Conservation (phyloP, 2,797 vertebrate genomes). For the Nannoperca obscura region DNA sequence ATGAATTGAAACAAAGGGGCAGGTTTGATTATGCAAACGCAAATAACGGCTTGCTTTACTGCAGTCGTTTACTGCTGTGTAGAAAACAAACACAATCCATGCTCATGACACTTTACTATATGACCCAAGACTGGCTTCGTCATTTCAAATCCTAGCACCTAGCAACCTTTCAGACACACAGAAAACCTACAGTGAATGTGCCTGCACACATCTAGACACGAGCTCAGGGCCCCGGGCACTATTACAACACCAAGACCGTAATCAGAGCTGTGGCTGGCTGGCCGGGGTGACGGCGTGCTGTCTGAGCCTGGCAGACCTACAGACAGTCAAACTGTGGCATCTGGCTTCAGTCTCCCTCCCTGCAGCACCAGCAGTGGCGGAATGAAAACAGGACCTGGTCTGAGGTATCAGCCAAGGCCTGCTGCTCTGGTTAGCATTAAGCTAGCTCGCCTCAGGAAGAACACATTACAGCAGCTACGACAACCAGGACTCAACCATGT, state of each 20-base stretch:
- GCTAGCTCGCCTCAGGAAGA: conserved; percentile 24
- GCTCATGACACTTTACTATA: too few species aligned
- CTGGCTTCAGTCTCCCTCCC: conserved; percentile 54
- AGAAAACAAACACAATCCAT: too few species aligned
- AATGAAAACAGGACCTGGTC: conserved; percentile 68
- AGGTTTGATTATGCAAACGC: too few species aligned
- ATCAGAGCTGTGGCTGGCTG: conserved; percentile 75
- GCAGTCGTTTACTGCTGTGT: too few species aligned
- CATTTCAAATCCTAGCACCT: neutral
- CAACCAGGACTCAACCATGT: conserved; percentile 5
- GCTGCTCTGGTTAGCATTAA: conserved; percentile 64
- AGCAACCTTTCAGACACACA: neutral
- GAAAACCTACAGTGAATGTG: neutral
- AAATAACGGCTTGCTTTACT: too few species aligned
- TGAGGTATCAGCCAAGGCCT: conserved; percentile 60
- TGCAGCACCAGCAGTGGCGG: conserved; percentile 42
- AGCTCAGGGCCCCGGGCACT: conserved; percentile 12
- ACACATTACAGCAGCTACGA: conserved; percentile 29
- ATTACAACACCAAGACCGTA: conserved; percentile 56
- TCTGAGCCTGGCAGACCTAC: conserved; percentile 61
- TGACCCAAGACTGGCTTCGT: too few species aligned
- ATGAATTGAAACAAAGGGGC: too few species aligned
- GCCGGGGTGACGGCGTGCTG: conserved; percentile 61
- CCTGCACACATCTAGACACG: neutral
- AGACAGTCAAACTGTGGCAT: conserved; percentile 45